phyloP scores from a whole-genome alignment of 2,888 invertebrate genomes.

The Acrobasis repandana region DNA sequence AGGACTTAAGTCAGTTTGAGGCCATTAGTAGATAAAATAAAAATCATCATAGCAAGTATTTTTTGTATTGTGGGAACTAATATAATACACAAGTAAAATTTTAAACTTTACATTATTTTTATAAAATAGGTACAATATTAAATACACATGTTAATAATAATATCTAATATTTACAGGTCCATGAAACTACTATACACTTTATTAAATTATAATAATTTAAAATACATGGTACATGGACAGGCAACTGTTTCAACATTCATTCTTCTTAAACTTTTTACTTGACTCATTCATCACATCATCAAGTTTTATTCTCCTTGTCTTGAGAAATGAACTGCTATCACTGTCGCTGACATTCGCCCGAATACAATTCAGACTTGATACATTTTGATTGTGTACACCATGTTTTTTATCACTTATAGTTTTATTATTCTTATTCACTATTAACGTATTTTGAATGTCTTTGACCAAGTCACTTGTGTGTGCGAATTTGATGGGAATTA shows the following conservation, averaged over 20 bases:
- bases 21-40: conserved; percentile 3
- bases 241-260: conserved; percentile 70
- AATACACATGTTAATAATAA: conserved; percentile 71
- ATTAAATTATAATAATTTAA: conserved; percentile 77
- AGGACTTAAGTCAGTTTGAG: too few species aligned
- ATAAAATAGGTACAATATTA: conserved; percentile 79
- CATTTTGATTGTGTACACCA: conserved; percentile 77
- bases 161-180: conserved; percentile 78
- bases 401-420: conserved; percentile 78
- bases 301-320: conserved; percentile 69
- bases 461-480: conserved; percentile 74
- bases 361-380: conserved; percentile 72
- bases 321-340: conserved; percentile 71
- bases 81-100: conserved; percentile 73
- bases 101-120: conserved; percentile 71
- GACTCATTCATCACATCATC: conserved; percentile 71
- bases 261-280: conserved; percentile 76
- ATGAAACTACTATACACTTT: conserved; percentile 70
- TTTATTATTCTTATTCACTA: conserved; percentile 78
- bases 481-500: conserved; percentile 70
- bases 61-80: conserved; percentile 73
- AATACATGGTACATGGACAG: conserved; percentile 63
- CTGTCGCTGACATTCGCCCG: conserved; percentile 71
- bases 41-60: conserved; percentile 33
- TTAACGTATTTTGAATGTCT: conserved; percentile 78